phyloP scores from a whole-genome alignment of 2,113 vertebrate genomes.

The Hippocampus abdominalis region DNA sequence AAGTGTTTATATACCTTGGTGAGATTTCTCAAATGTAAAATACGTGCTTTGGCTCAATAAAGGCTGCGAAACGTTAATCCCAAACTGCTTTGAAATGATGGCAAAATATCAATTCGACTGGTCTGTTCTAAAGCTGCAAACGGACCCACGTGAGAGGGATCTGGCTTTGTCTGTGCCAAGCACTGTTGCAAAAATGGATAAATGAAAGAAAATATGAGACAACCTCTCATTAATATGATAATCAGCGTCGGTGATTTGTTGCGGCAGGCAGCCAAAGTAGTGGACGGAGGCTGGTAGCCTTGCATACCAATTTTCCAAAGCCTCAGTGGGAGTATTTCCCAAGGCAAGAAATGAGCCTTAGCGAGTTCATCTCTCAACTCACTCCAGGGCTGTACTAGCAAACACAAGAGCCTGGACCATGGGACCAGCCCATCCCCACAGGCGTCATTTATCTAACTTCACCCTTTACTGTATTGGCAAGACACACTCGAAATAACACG shows the following conservation, averaged over 20 bases:
- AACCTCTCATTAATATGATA: conserved; percentile 71
- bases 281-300: conserved; percentile 41
- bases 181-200: conserved; percentile 41
- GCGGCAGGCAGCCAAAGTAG: conserved; percentile 63
- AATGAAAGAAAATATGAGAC: conserved; percentile 52
- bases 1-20: background rate
- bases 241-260: conserved; percentile 63
- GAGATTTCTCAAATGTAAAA: background rate
- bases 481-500: conserved; percentile 50
- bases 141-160: conserved; percentile 2
- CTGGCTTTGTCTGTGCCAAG: conserved; percentile 61
- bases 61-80: no score
- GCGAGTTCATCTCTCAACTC: conserved; percentile 15
- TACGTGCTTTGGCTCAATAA: no score
- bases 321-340: conserved; percentile 20
- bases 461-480: conserved; percentile 20
- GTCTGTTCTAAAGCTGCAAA: no score
- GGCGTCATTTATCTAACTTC: conserved; percentile 29
- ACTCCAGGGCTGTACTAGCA: conserved; percentile 7
- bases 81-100: no score
- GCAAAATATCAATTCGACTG: no score
- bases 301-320: conserved; percentile 20
- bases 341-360: conserved; percentile 16
- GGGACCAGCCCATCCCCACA: conserved; percentile 32
- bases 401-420: conserved; percentile 5